Evolutionary conservation across 2,888 invertebrate species (phyloP).

Genomic region (Oxyteleia sp.): DNA sequence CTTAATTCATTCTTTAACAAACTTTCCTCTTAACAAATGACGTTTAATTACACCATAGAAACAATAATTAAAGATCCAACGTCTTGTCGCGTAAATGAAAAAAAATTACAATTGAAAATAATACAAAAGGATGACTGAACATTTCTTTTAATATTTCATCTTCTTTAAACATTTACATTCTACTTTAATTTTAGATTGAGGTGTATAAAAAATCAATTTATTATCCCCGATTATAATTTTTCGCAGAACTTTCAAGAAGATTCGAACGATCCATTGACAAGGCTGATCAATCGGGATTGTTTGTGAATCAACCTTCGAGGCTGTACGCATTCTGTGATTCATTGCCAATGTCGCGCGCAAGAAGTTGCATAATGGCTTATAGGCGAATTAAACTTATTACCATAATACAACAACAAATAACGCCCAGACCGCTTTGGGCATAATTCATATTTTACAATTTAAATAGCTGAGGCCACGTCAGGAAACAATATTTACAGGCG

Average conservation of each 20-base stretch:
- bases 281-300: slow-evolving; percentile 32
- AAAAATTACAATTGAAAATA: too few species aligned
- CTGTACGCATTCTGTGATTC: slow-evolving; percentile 46
- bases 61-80: too few species aligned
- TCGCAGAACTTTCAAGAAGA: neutral
- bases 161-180: too few species aligned
- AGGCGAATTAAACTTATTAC: slow-evolving; percentile 40
- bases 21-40: too few species aligned
- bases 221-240: too few species aligned
- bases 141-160: too few species aligned
- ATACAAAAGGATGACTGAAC: too few species aligned
- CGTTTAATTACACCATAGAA: too few species aligned
- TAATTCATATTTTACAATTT: slow-evolving; percentile 39
- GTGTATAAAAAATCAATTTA: too few species aligned
- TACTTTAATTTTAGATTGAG: too few species aligned
- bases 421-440: neutral
- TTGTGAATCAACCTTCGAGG: slow-evolving; percentile 34
- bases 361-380: slow-evolving; percentile 39
- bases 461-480: slow-evolving; percentile 10
- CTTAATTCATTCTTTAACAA: too few species aligned
- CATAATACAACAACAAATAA: slow-evolving; percentile 54
- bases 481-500: slow-evolving; percentile 30
- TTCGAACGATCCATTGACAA: slow-evolving; percentile 34
- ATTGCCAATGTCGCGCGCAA: slow-evolving; percentile 47
- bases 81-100: too few species aligned